Percentiles rank a stretch among this genome's conserved stretches.
Conservation (phyloP, 2,113 vertebrate genomes). For the Centropristis striata region DNA sequence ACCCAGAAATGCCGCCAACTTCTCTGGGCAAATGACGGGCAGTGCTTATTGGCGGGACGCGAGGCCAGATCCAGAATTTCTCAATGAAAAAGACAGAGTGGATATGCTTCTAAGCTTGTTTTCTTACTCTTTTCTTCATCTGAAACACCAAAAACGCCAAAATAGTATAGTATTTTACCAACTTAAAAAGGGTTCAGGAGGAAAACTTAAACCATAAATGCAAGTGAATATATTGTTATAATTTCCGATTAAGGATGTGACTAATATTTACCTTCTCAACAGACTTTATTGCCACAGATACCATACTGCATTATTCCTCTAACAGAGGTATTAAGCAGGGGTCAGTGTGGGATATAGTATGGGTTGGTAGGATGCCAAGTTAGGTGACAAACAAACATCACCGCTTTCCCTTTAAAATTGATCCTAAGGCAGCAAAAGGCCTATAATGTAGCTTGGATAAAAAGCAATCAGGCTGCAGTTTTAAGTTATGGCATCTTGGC, state of each 20-base stretch:
- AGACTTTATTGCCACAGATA: not conserved
- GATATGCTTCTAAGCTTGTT: no score
- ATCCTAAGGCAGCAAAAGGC: slow-evolving; percentile 45
- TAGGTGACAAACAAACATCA: slow-evolving; percentile 46
- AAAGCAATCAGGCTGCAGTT: slow-evolving; percentile 64
- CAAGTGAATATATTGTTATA: not conserved
- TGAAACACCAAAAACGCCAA: no score
- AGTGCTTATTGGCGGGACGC: no score
- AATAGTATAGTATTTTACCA: no score
- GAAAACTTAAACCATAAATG: no score
- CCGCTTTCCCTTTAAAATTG: slow-evolving; percentile 46
- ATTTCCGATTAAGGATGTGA: not conserved
- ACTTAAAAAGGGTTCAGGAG: no score
- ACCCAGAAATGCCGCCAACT: no score
- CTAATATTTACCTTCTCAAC: not conserved
- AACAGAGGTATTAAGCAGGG: slow-evolving; percentile 5
- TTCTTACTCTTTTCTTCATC: no score
- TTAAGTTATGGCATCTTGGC: slow-evolving; percentile 68
- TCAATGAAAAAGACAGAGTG: no score
- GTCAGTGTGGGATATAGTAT: slow-evolving; percentile 8
- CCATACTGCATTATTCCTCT: not conserved
- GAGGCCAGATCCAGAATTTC: no score
- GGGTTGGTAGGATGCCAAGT: slow-evolving; percentile 33
- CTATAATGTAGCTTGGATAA: slow-evolving; percentile 55
- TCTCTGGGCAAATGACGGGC: no score